These are phyloP conservation scores for Erebia aethiops DNA, from an alignment of 2,888 invertebrate species.

Conservation along the genomic window DNA sequence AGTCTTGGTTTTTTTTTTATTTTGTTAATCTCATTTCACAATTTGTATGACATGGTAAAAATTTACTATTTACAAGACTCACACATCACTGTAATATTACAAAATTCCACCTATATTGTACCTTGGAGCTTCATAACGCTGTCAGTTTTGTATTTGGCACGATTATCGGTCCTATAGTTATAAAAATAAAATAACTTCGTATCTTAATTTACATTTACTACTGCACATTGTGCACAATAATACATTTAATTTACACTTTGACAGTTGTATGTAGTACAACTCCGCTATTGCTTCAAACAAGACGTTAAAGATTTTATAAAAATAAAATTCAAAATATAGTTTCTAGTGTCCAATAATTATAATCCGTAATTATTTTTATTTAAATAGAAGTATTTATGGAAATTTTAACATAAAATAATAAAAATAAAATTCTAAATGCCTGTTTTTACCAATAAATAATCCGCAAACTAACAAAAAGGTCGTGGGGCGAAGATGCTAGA, in stretches of 20 bases:
- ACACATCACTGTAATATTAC: constrained; percentile 67
- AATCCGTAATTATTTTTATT: too few species aligned
- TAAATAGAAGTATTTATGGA: too few species aligned
- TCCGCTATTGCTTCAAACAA: constrained; percentile 18
- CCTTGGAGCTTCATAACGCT: constrained; percentile 78
- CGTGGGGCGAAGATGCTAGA: too few species aligned
- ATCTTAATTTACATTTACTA: constrained; percentile 72
- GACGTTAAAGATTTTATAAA: too few species aligned
- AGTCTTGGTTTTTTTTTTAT: constrained; percentile 77
- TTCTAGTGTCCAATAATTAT: too few species aligned
- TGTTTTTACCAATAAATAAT: too few species aligned
- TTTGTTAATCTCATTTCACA: constrained; percentile 81
- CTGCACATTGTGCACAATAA: constrained; percentile 71
- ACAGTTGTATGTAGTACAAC: constrained; percentile 23
- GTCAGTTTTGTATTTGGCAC: constrained; percentile 58
- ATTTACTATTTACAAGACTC: constrained; percentile 77
- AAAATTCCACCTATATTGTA: constrained; percentile 75
- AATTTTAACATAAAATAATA: too few species aligned
- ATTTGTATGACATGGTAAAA: constrained; percentile 77
- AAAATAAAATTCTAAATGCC: too few species aligned
- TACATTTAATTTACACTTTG: constrained; percentile 56
- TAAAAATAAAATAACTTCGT: constrained; percentile 77
- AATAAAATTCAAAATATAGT: too few species aligned
- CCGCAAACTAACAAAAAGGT: too few species aligned
- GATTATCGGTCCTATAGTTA: constrained; percentile 65